Percentiles rank a stretch among this genome's conserved stretches.
Conservation (phyloP, 1,140 invertebrate species). For the Cydia fagiglandana region DNA sequence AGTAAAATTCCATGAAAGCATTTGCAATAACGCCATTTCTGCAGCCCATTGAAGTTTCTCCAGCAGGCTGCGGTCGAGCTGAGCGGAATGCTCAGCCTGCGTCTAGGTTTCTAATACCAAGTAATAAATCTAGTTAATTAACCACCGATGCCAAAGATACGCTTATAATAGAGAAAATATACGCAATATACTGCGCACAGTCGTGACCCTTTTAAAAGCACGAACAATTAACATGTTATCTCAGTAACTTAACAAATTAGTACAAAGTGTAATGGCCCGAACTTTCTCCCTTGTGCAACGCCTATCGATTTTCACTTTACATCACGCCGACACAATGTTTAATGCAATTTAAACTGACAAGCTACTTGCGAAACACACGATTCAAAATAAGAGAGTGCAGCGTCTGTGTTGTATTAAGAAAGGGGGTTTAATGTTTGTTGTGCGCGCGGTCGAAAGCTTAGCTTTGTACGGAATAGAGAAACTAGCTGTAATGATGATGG, state of each 20-base stretch:
- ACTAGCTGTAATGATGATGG: slow-evolving; percentile 21
- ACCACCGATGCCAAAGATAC: slow-evolving; percentile 4
- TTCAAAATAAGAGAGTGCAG: slow-evolving; percentile 13
- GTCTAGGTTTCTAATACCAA: slow-evolving; percentile 15
- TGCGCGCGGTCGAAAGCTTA: slow-evolving; percentile 9
- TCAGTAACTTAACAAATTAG: slow-evolving; percentile 26
- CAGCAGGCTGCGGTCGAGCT: neutral
- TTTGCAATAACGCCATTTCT: slow-evolving; percentile 1
- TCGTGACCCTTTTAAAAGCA: neutral
- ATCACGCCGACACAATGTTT: slow-evolving; percentile 22
- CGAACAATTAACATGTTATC: slow-evolving; percentile 22
- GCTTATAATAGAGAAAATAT: slow-evolving; percentile 1
- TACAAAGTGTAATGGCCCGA: slow-evolving; percentile 15
- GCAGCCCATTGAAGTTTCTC: neutral
- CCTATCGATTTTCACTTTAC: slow-evolving; percentile 21
- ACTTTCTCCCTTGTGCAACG: slow-evolving; percentile 27
- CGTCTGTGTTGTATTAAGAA: slow-evolving; percentile 9
- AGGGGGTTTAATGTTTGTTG: slow-evolving; percentile 5
- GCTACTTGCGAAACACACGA: slow-evolving; percentile 21
- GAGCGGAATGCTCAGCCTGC: neutral
- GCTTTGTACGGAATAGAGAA: slow-evolving; percentile 21
- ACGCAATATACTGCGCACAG: neutral
- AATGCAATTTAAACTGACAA: slow-evolving; percentile 30
- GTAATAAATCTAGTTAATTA: slow-evolving; percentile 24
- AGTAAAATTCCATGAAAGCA: slow-evolving; percentile 5